phyloP scores from a whole-genome alignment of 2,113 vertebrate species.

The Rafetus swinhoei region DNA sequence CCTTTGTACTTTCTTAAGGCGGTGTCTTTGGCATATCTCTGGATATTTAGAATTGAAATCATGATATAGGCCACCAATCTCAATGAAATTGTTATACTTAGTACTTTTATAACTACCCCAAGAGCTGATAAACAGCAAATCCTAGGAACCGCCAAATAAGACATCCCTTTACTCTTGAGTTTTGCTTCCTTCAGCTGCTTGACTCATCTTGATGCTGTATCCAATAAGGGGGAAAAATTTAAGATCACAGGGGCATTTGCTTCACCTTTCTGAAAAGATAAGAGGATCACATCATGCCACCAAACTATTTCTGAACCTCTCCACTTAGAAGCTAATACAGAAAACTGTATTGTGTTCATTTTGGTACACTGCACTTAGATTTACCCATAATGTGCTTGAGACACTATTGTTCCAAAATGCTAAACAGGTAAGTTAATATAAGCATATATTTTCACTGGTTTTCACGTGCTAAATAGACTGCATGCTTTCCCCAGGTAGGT shows the following conservation, averaged over 20 bases:
- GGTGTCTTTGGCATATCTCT: background rate
- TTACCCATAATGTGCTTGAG: background rate
- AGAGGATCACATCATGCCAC: background rate
- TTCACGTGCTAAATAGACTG: background rate
- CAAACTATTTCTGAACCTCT: background rate
- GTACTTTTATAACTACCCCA: background rate
- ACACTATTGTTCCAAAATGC: background rate
- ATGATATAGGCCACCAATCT: background rate
- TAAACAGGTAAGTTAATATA: background rate
- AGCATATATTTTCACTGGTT: background rate
- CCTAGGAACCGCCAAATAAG: fast-evolving
- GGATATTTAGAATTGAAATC: background rate
- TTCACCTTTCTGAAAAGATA: background rate
- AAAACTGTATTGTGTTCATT: background rate
- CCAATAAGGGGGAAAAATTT: background rate
- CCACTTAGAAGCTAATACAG: background rate
- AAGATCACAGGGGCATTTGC: background rate
- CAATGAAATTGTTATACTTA: background rate
- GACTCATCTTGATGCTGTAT: background rate
- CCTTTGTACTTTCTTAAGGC: background rate
- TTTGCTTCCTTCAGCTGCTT: background rate
- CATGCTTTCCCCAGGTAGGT: background rate
- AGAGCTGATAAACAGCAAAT: background rate
- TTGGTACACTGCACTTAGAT: background rate
- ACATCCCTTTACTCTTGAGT: background rate